Base-by-base conservation (phyloP, 2,888 invertebrate species). In the Ormyrus rosae region DNA sequence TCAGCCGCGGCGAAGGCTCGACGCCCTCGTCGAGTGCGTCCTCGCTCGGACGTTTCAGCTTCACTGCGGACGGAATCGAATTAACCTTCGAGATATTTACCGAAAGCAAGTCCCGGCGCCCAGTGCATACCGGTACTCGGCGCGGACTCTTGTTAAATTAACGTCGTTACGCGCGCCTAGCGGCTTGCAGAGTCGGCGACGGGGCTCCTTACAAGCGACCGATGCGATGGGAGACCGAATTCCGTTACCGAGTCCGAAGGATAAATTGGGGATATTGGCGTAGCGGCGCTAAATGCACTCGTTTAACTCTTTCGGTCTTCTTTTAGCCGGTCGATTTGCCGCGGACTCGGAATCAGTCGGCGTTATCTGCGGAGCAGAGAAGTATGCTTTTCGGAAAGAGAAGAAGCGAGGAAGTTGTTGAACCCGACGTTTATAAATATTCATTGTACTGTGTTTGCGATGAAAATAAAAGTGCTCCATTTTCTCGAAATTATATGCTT, bases 1-100 rank as follows among this genome's bases (percentile, higher is more conserved):
- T 64, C 64, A 74, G 48, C 34, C 34, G 4, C 19, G 4, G 34
- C 34, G 34, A 34, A 34, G 34, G 34, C 10, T 34, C 50, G n/a
- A 5, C 46, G 87, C 86, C 84, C 85, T 85, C 13, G 87, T 87
- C 87, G 85, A 84, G 77, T 84, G 78, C 84, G 85, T 84, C 10
- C 53, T 8, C 10, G 13, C 78, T 46, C 72, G 50, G 61, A 67
- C 64, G 72, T 72, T 78, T 72, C 51, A 65, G 34, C n/a, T 6
- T 7, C 19, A 60, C 5, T 13, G 5, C 56, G 11, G 84, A n/a
- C 83, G 82, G 85, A 85, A 86, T 83, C 83, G 83, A 84, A 85
- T 87, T 83, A 84, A 83, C 84, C 84, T 85, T 85, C 84, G 81
- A 83, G 82, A 83, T 83, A 82, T 81, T 83, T 82, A 82, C 80